Evolutionary conservation across 2,113 vertebrate genomes (phyloP).

Genomic region (Saguinus imperator): DNA sequence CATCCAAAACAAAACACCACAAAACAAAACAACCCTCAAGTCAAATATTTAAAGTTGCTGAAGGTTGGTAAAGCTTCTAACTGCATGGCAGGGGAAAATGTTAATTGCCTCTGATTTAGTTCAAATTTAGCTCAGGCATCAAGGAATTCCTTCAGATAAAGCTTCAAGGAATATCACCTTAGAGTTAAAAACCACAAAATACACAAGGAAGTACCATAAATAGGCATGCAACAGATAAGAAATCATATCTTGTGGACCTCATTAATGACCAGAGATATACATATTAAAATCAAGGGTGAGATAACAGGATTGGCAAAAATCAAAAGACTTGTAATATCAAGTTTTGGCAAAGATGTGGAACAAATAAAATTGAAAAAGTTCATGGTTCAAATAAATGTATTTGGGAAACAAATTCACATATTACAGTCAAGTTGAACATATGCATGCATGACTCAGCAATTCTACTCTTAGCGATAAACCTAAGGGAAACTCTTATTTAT

Average conservation of each 20-base stretch:
- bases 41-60: constrained; percentile 14
- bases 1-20: background rate
- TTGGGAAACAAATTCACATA: background rate
- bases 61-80: background rate
- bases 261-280: background rate
- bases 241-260: background rate
- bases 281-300: constrained; percentile 4
- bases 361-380: background rate
- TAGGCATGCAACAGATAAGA: background rate
- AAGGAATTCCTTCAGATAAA: background rate
- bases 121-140: background rate
- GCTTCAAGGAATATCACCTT: background rate
- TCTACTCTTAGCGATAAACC: background rate
- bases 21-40: background rate
- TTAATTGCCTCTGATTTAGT: background rate
- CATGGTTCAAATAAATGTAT: background rate
- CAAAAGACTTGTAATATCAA: background rate
- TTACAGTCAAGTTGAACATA: background rate
- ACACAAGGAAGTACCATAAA: background rate
- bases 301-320: background rate
- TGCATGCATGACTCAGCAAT: background rate
- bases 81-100: background rate
- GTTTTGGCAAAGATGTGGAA: background rate
- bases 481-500: background rate
- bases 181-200: background rate